These are phyloP conservation scores for Pangasius larnaudii DNA, from an alignment of 2,797 vertebrate species.

Conservation along the genomic window DNA sequence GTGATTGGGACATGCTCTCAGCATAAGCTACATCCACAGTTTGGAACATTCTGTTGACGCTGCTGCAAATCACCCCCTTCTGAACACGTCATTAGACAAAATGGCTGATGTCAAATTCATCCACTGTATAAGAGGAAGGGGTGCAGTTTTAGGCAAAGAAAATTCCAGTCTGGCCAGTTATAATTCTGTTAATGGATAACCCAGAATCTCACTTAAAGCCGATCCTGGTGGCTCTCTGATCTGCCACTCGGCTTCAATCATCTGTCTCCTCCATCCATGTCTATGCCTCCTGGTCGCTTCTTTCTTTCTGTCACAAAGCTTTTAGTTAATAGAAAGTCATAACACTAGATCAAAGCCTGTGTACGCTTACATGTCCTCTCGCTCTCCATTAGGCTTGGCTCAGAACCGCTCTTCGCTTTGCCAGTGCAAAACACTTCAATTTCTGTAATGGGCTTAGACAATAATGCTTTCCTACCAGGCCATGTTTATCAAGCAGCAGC, in stretches of 20 bases:
- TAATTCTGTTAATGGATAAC: conserved; percentile 49
- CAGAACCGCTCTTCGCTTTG: conserved; percentile 49
- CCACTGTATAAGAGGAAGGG: background rate
- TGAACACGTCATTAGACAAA: conserved; percentile 28
- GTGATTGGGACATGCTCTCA: background rate
- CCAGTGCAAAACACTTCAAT: conserved; percentile 73
- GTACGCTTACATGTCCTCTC: conserved; percentile 16
- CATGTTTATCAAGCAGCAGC: conserved; percentile 62
- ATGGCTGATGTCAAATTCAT: conserved; percentile 18
- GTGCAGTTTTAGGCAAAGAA: conserved; percentile 16
- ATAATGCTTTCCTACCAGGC: conserved; percentile 71
- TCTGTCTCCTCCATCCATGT: conserved; percentile 32
- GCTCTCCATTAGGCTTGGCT: conserved; percentile 34
- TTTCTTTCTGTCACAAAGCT: conserved; percentile 47
- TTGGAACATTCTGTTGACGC: background rate
- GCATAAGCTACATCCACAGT: background rate
- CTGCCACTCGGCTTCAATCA: conserved; percentile 29
- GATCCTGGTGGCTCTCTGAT: conserved; percentile 38
- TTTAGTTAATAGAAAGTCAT: conserved; percentile 51
- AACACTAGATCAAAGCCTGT: conserved; percentile 42
- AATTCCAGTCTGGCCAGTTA: conserved; percentile 19
- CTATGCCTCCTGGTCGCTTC: conserved; percentile 23
- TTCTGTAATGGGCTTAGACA: conserved; percentile 77
- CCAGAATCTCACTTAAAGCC: conserved; percentile 29
- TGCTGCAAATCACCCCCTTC: background rate